Evolutionary conservation across 2,888 invertebrate genomes (phyloP), one percentile per base, ranked within the genome.

Genomic region (Bruchidius siliquastri): DNA sequence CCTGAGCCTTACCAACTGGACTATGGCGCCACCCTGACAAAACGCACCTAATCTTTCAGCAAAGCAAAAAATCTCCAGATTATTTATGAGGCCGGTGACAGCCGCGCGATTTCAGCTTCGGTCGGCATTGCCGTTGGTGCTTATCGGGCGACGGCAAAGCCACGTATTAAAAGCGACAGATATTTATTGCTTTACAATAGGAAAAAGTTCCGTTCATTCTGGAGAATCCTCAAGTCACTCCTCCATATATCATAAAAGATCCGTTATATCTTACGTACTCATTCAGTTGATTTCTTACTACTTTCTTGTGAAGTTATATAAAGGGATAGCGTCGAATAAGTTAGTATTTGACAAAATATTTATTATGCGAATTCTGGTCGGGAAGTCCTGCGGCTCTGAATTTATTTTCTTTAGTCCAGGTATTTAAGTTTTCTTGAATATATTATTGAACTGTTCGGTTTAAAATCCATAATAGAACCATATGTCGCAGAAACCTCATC

Each of bases 181-280:
- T 73, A 73, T 73, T 73, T 73, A 73, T 73, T 73, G 68, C 73
- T 73, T 73, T 73, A 73, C 73, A 73, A 73, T 73, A 73, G 73
- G 49, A 73, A 73, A 71, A 73, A 73, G 21, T 67, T 20, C 70
- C 73, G 71, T 73, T 73, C 71, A 73, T 73, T 71, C 71, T 73
- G 26, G 70, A 13, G 68, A 30, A 70, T 68, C 67, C 70, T 68
- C 73, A 30, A 71, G 71, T 30, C 70, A 73, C 68, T 73, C 73
- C 71, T 49, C 49, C 18, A 73, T 73, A 73, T 71, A 73, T 73
- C 73, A 73, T 73, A 73, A 73, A 49, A 66, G 72, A 70, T 49
- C 18, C 49, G 49, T 13, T 49, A 49, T 49, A 49, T 13, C 49
- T 49, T 49, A 4, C 49, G 49, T 49, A 49, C 49, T 49, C 49